Base-by-base conservation (phyloP, 2,113 vertebrate species). In the Australoheros scitulus region DNA sequence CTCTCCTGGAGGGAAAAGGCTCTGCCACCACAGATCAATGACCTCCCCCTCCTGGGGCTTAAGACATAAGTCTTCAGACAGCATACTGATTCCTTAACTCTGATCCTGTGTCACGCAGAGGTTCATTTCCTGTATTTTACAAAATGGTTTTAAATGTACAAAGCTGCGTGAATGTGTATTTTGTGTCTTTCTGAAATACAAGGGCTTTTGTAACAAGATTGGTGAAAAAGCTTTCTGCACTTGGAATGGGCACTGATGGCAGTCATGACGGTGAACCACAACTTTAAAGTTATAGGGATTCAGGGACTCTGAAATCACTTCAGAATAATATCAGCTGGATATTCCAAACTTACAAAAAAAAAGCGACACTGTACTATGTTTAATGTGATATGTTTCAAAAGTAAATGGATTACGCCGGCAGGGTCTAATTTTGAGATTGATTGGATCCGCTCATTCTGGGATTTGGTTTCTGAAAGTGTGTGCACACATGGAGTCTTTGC, bases 21-120 rank as follows among this genome's bases (percentile, higher is more conserved):
- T 5, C 61, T 63, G 29, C 79, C 76, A 74, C 47, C 18, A 6
- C 75, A 61, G 83, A 90, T 89, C 83, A 77, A 91, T 84, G 74
- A 79, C 60, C 65, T 50, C 58, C 56, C 43, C 15, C 2, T 32
- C 7, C 24, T 5, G 4, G 29, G 85, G 58, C 32, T 43, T 8
- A 24, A 76, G 43, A 86, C 77, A 79, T 72, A 52, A 32, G 47
- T 78, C 77, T 80, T 63, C 14, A 80, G 57, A 76, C 79, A 52
- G 60, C 77, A 79, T 72, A 70, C 72, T 11, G 43, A 34, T 83
- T 84, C 80, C 63, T 57, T 80, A 78, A 88, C 58, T 89, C 70
- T 58, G 29, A 55, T 61, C 36, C 11, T 4, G 32, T 68, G 61
- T 83, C 52, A 75, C 64, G 59, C 83, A 63, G 58, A 65, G 36